These are phyloP conservation scores for Noctua janthina DNA, from an alignment of 2,888 invertebrate species.

Conservation along the genomic window DNA sequence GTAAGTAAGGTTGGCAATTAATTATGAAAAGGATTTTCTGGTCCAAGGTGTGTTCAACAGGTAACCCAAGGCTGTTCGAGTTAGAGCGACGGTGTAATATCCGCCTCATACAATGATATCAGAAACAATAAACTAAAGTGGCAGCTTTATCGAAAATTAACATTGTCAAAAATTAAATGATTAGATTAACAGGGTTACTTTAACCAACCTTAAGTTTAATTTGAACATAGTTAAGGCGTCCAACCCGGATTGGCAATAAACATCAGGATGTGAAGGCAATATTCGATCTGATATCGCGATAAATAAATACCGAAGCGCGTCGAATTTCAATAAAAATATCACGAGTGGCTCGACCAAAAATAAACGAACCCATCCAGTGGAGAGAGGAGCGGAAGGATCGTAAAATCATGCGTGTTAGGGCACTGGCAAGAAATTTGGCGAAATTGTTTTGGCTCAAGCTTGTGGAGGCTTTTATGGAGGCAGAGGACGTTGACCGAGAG, in stretches of 20 bases:
- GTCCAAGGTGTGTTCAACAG: constrained; percentile 29
- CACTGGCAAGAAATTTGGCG: constrained; percentile 87
- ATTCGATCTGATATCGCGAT: constrained; percentile 80
- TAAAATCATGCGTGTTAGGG: constrained; percentile 88
- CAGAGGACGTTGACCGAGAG: constrained; percentile 87
- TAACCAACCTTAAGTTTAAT: constrained; percentile 55
- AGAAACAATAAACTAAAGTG: constrained; percentile 19
- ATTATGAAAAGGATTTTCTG: constrained; percentile 14
- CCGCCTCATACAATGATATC: constrained; percentile 10
- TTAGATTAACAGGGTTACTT: constrained; percentile 54
- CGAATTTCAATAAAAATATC: constrained; percentile 83
- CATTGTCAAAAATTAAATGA: constrained; percentile 57
- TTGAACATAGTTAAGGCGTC: constrained; percentile 62
- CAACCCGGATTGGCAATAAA: constrained; percentile 70
- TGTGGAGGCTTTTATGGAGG: constrained; percentile 87
- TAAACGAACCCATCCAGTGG: constrained; percentile 77
- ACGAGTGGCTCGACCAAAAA: constrained; percentile 75
- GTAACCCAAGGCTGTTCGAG: constrained; percentile 10
- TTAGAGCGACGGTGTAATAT: not conserved
- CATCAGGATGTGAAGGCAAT: constrained; percentile 73
- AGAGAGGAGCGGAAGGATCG: constrained; percentile 80
- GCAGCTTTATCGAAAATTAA: constrained; percentile 57
- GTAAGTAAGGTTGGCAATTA: constrained; percentile 14
- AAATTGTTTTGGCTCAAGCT: constrained; percentile 89
- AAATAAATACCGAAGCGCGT: constrained; percentile 79